These are phyloP conservation scores for Acanthis flammea DNA, from an alignment of 2,797 vertebrate species.

Conservation along the genomic window DNA sequence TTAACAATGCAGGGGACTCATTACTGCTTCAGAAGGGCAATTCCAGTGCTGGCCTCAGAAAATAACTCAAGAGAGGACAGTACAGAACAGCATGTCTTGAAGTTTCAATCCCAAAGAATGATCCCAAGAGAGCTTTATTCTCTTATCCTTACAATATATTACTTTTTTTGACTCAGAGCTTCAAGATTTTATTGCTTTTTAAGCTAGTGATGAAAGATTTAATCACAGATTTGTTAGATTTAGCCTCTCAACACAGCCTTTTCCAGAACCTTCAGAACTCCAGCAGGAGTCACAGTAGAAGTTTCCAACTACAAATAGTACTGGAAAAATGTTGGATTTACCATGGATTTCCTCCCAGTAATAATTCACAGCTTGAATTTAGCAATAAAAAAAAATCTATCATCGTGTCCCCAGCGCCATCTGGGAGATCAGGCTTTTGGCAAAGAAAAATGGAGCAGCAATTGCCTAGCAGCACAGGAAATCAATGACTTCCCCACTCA, in stretches of 20 bases:
- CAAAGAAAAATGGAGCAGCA: constrained; percentile 26
- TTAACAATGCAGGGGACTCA: background rate
- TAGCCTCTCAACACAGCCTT: background rate
- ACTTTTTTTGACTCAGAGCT: constrained; percentile 1
- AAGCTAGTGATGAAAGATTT: constrained; percentile 20
- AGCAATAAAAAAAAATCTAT: constrained; percentile 27
- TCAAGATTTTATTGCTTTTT: constrained; percentile 45
- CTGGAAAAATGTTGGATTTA: constrained; percentile 20
- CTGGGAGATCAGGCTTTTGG: constrained; percentile 18
- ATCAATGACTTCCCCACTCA: background rate
- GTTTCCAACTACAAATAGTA: background rate
- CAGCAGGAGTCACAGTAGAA: background rate
- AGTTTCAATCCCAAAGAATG: background rate
- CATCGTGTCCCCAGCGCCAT: background rate
- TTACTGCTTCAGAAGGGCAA: background rate
- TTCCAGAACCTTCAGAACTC: constrained; percentile 27
- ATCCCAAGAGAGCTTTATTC: constrained; percentile 17
- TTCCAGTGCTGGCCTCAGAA: background rate
- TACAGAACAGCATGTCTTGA: background rate
- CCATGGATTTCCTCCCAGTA: constrained; percentile 47
- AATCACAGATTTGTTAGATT: constrained; percentile 51
- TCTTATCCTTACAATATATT: constrained; percentile 31
- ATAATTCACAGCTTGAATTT: constrained; percentile 31
- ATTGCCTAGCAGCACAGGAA: background rate
- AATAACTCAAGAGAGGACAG: background rate